These are phyloP conservation scores for Drosophila algonquin DNA, from an alignment of 2,888 invertebrate genomes.

Conservation along the genomic window DNA sequence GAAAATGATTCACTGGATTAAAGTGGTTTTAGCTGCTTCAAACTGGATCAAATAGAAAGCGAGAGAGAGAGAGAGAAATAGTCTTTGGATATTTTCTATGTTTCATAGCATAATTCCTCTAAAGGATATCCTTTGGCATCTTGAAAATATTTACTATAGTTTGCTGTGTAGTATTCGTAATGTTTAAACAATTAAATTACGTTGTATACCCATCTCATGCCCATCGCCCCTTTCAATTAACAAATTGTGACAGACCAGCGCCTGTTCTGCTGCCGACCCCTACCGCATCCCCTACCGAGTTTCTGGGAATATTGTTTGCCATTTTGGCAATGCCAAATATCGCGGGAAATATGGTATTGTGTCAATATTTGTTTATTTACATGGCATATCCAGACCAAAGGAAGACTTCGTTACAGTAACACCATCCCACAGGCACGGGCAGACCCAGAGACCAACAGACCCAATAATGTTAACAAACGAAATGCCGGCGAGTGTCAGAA, in stretches of 20 bases:
- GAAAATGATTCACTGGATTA: background rate
- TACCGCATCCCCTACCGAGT: background rate
- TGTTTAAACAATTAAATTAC: background rate
- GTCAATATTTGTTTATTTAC: constrained; percentile 44
- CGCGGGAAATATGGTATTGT: constrained; percentile 27
- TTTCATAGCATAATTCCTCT: too few species aligned
- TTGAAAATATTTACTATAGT: too few species aligned
- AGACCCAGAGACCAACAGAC: background rate
- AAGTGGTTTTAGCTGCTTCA: background rate
- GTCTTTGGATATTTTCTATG: too few species aligned
- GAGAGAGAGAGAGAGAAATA: too few species aligned
- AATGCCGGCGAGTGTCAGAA: constrained; percentile 53
- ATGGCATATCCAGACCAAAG: constrained; percentile 35
- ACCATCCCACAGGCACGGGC: background rate
- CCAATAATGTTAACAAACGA: constrained; percentile 40
- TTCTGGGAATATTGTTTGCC: constrained; percentile 1
- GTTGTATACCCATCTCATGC: background rate
- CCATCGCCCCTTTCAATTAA: background rate
- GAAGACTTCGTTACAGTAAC: constrained; percentile 42
- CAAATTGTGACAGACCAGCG: background rate
- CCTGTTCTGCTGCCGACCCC: constrained; percentile 3
- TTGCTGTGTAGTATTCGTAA: background rate
- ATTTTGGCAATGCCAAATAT: constrained; percentile 32
- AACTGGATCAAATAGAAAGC: background rate
- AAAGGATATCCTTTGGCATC: too few species aligned